Conservation (phyloP, 1,140 invertebrate genomes). For the Vollenhovia emeryi region DNA sequence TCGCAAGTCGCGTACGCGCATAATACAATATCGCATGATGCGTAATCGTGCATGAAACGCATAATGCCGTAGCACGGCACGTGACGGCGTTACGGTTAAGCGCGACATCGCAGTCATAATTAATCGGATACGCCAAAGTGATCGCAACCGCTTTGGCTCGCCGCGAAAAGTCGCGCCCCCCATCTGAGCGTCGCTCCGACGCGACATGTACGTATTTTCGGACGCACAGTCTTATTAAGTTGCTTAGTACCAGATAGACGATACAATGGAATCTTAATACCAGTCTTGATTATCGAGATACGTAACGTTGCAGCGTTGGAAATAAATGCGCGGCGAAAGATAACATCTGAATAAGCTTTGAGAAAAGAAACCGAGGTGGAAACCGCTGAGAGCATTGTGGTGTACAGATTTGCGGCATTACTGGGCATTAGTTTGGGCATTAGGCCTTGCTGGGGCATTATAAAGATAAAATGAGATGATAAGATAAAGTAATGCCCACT, state of each 20-base stretch:
- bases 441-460: too few species aligned
- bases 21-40: conserved; percentile 61
- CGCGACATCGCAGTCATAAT: conserved; percentile 62
- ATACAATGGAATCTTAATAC: not conserved
- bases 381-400: too few species aligned
- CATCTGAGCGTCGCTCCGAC: not conserved
- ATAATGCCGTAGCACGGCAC: conserved; percentile 37
- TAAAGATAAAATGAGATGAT: too few species aligned
- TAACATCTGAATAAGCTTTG: not conserved
- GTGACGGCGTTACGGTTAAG: conserved; percentile 64
- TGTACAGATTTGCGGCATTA: too few species aligned
- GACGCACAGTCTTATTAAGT: not conserved
- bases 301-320: not conserved
- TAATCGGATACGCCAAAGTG: conserved; percentile 55
- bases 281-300: not conserved
- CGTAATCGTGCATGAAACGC: conserved; percentile 65
- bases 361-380: too few species aligned
- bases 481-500: too few species aligned
- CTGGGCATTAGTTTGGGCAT: too few species aligned
- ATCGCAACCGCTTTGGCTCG: conserved; percentile 1
- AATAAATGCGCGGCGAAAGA: not conserved
- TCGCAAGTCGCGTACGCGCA: not conserved
- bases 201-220: not conserved
- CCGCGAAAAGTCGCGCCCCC: not conserved
- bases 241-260: not conserved